phyloP scores from a whole-genome alignment of 2,888 invertebrate species.

The Stenotaenia linearis region DNA sequence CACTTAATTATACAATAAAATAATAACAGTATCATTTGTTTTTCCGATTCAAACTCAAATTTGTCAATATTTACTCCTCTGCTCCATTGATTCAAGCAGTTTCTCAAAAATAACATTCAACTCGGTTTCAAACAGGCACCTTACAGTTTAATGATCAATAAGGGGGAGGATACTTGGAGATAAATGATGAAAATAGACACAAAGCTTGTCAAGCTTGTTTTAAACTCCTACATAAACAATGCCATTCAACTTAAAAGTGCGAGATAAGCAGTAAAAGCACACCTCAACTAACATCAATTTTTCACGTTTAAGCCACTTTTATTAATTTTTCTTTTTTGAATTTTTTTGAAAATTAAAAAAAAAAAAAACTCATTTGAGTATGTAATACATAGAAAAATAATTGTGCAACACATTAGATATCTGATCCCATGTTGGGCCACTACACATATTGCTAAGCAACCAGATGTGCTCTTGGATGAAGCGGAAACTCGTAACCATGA shows the following conservation, averaged over 20 bases:
- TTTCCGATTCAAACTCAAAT: neutral
- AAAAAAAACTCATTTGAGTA: neutral
- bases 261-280: neutral
- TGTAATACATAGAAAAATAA: neutral
- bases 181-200: constrained; percentile 1
- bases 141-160: constrained; percentile 11
- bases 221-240: neutral
- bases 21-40: neutral
- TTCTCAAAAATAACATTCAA: neutral
- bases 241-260: neutral
- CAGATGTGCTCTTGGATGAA: constrained; percentile 11
- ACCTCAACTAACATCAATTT: neutral
- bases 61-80: neutral
- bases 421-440: neutral
- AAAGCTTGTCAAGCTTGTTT: neutral
- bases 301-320: neutral
- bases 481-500: constrained; percentile 6
- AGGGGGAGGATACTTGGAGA: neutral
- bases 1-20: neutral
- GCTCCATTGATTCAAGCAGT: neutral
- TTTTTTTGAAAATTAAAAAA: neutral
- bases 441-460: constrained; percentile 15
- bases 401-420: neutral
- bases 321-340: neutral
- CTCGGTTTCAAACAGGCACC: neutral